phyloP scores from a whole-genome alignment of 2,113 vertebrate species.

The Scartelaos histophorus region DNA sequence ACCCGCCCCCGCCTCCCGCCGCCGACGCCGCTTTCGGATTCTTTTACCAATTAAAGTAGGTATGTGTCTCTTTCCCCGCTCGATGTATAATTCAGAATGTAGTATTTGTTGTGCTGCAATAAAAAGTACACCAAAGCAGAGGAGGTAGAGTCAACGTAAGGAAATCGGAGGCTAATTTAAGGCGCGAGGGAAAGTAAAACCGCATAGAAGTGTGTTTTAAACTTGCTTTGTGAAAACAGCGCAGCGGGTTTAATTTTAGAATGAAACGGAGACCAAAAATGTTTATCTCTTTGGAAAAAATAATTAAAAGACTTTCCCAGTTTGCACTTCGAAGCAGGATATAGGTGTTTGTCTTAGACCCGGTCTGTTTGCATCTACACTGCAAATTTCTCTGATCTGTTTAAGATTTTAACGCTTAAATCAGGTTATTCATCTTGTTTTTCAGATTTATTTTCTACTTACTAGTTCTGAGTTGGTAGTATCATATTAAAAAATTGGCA shows the following conservation, averaged over 20 bases:
- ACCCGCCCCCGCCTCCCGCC: constrained; percentile 64
- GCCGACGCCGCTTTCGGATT: constrained; percentile 62
- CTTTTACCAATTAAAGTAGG: constrained; percentile 79
- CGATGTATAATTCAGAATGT: constrained; percentile 72
- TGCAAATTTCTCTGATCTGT: too few species aligned
- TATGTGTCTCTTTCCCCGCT: constrained; percentile 57
- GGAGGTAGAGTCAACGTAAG: constrained; percentile 61
- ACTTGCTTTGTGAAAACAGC: constrained; percentile 58
- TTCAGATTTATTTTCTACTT: too few species aligned
- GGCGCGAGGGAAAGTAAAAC: not conserved
- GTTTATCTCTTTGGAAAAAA: constrained; percentile 58
- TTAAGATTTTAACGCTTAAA: too few species aligned
- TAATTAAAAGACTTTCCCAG: constrained; percentile 27
- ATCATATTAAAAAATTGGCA: too few species aligned
- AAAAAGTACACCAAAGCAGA: constrained; percentile 70
- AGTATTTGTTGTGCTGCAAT: constrained; percentile 71
- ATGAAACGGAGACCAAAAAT: constrained; percentile 55
- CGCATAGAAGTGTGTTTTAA: constrained; percentile 54
- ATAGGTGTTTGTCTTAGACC: constrained; percentile 1
- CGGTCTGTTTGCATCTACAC: too few species aligned
- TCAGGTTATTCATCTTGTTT: too few species aligned
- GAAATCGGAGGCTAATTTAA: constrained; percentile 54
- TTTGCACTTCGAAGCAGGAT: too few species aligned
- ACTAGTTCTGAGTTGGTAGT: too few species aligned
- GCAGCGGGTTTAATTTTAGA: constrained; percentile 46